phyloP scores from a whole-genome alignment of 2,797 vertebrate genomes.

The Scolopax rusticola region DNA sequence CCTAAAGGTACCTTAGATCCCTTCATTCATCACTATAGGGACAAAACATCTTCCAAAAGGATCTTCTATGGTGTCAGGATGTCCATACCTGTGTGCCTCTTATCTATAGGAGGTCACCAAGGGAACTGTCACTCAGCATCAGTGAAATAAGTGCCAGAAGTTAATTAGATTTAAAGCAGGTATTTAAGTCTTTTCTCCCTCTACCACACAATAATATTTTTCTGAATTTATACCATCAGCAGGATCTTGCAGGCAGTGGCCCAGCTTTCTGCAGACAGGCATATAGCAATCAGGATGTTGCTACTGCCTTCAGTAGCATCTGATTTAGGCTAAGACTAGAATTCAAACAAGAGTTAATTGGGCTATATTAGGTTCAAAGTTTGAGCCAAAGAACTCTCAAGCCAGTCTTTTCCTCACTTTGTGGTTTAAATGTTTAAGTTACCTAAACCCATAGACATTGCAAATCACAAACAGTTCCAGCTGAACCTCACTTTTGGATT shows the following conservation, averaged over 20 bases:
- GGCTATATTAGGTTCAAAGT: not conserved
- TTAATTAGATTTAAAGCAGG: not conserved
- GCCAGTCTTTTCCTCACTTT: not conserved
- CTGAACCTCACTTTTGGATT: not conserved
- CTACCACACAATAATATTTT: not conserved
- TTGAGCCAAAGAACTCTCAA: not conserved
- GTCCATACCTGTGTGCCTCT: accelerated
- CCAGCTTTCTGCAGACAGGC: not conserved
- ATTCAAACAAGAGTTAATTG: not conserved
- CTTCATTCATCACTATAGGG: accelerated
- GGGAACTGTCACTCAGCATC: accelerated
- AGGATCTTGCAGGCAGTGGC: not conserved
- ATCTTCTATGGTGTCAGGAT: too few species aligned
- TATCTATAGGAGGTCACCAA: not conserved
- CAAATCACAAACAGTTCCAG: slow-evolving; percentile 15
- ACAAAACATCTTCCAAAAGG: not conserved
- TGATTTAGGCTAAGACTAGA: not conserved
- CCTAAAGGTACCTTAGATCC: accelerated
- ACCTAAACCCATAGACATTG: not conserved
- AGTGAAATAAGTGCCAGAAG: not conserved
- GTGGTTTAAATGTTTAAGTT: slow-evolving; percentile 51
- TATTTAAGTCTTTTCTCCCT: not conserved
- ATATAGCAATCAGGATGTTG: not conserved
- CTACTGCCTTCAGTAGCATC: not conserved
- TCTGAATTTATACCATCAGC: not conserved